Evolutionary conservation across 2,797 vertebrate species (phyloP).

Genomic region (Iguana delicatissima): DNA sequence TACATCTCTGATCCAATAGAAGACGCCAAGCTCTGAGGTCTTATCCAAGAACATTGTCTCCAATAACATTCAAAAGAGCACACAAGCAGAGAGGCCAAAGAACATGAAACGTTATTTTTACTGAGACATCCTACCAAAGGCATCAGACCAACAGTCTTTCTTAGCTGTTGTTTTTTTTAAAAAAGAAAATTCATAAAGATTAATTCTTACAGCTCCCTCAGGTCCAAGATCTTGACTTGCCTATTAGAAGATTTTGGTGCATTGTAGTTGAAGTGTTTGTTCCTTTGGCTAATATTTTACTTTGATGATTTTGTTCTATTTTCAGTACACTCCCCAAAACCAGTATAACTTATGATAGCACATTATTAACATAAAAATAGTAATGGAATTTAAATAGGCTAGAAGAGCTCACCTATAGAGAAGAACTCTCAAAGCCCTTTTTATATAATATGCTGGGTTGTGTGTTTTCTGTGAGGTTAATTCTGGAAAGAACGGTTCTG

Average conservation of each 20-base stretch:
- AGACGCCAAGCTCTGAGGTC: slow-evolving; percentile 64
- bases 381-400: slow-evolving; percentile 71
- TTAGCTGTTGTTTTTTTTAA: slow-evolving; percentile 47
- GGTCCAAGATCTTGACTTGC: slow-evolving; percentile 41
- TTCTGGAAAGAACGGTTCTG: slow-evolving; percentile 70
- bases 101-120: slow-evolving; percentile 64
- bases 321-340: slow-evolving; percentile 46
- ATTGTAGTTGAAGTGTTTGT: slow-evolving; percentile 51
- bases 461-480: slow-evolving; percentile 69
- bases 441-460: slow-evolving; percentile 64
- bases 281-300: slow-evolving; percentile 62
- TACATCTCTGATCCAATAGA: slow-evolving; percentile 58
- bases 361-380: slow-evolving; percentile 75
- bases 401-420: slow-evolving; percentile 68
- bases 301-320: slow-evolving; percentile 60
- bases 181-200: slow-evolving; percentile 41
- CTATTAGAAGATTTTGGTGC: slow-evolving; percentile 58
- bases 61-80: slow-evolving; percentile 69
- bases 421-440: slow-evolving; percentile 65
- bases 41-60: slow-evolving; percentile 70
- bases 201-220: slow-evolving; percentile 49
- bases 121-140: slow-evolving; percentile 61
- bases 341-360: slow-evolving; percentile 49
- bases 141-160: slow-evolving; percentile 35
- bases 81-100: slow-evolving; percentile 64